Percentiles rank a stretch among this genome's conserved stretches.
phyloP scores from a whole-genome alignment of 2,113 vertebrate species.

The Gavia stellata region DNA sequence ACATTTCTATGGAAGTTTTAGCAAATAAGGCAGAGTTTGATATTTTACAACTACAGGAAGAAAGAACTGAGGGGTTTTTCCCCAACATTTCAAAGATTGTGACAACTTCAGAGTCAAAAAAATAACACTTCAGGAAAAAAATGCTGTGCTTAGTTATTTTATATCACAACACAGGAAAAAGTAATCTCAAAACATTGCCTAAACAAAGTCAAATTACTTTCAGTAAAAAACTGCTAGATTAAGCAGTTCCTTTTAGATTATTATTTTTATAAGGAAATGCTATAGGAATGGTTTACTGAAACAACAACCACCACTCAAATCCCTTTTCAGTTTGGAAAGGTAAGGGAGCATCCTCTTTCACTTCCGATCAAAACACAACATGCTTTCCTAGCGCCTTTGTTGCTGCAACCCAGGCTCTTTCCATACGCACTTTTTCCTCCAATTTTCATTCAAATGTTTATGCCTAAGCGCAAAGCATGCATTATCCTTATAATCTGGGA shows the following conservation, averaged over 20 bases:
- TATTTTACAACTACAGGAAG: background rate
- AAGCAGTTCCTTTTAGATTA: background rate
- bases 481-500: background rate
- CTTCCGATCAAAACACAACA: background rate
- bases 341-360: background rate
- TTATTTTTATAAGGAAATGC: background rate
- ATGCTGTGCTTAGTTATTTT: background rate
- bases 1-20: background rate
- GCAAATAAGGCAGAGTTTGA: background rate
- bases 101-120: background rate
- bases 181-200: background rate
- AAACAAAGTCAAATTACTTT: background rate
- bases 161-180: background rate
- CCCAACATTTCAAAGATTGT: background rate
- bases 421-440: background rate
- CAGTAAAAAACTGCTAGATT: background rate
- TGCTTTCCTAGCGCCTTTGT: background rate
- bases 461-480: background rate
- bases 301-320: background rate
- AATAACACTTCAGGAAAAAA: background rate
- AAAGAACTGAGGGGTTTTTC: rapidly evolving
- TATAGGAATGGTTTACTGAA: background rate
- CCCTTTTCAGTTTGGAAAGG: background rate
- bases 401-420: background rate
- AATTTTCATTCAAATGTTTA: background rate